These are phyloP conservation scores for Taurulus bubalis DNA, from an alignment of 2,113 vertebrate species.

Conservation along the genomic window DNA sequence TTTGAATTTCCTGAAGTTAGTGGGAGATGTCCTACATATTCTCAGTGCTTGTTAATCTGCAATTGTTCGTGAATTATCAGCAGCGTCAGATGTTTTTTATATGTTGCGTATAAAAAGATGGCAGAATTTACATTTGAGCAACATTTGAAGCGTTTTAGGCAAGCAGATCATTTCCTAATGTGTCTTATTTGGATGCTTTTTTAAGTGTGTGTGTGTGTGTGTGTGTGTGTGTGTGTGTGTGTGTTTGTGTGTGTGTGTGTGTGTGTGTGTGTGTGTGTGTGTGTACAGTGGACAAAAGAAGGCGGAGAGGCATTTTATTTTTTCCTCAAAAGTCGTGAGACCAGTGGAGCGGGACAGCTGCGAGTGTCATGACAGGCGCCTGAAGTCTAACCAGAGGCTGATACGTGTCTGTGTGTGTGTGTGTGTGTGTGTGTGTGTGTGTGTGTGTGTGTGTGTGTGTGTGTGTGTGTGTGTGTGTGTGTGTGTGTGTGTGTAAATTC, in stretches of 20 bases:
- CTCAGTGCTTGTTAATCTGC: not conserved
- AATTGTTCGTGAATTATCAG: not conserved
- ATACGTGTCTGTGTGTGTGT: not conserved
- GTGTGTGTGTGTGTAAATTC: conserved; percentile 17
- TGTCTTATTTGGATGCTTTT: conserved; percentile 28
- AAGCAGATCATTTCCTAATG: conserved; percentile 32
- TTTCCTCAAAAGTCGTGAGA: conserved; percentile 35
- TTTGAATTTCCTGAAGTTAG: not conserved
- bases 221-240: not conserved
- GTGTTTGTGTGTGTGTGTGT: not conserved
- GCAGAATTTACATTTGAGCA: conserved; percentile 35
- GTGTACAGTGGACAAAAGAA: not conserved
- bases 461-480: conserved; percentile 15
- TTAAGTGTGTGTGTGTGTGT: conserved; percentile 24
- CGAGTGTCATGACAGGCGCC: conserved; percentile 54
- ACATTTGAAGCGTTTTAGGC: conserved; percentile 31
- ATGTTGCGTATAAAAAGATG: not conserved
- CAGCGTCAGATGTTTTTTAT: not conserved
- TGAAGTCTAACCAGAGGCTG: conserved; percentile 57
- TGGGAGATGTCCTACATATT: not conserved
- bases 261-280: not conserved
- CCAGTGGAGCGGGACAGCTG: conserved; percentile 44
- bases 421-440: conserved; percentile 16
- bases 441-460: conserved; percentile 10
- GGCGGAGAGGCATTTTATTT: conserved; percentile 5